Evolutionary conservation across 2,113 vertebrate genomes (phyloP), one percentile per base, ranked within the genome.

Genomic region (Corydoras maculifer): DNA sequence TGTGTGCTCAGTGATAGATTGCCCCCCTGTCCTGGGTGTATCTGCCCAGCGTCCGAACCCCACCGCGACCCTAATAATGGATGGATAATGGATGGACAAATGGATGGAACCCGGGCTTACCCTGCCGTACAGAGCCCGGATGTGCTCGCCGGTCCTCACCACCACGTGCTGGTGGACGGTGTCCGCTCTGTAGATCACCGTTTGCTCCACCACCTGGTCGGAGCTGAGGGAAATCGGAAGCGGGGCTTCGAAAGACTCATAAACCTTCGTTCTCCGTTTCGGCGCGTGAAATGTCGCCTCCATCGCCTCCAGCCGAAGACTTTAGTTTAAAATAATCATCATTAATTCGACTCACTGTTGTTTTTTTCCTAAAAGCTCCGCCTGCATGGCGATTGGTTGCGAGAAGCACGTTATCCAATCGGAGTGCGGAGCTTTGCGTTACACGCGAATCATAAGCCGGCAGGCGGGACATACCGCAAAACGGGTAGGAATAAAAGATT

Each of bases 211-310:
- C 32, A 54, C 63, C 9, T 62, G 53, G 31, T 69, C 72, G 54
- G 77, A 78, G 70, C 62, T 30, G 64, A 72, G 0, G 8, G 73
- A 82, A 65, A 94, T 79, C 0, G 93, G 96, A 66, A 96, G 85
- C 1, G 94, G 91, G 12, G 89, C 87, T 51, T 88, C 83, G 0
- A 90, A 93, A 0, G 79, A 78, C 75, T 95, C 93, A 0, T 86
- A 87, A 0, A 93, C 88, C 71, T 88, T 92, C 65, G 82, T 77
- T 10, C 94, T 91, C 74, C 91, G 88, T 78, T 87, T 91, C 0
- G 95, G 96, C 1, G 93, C 85, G 12, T 84, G 90, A 70, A 98
- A 97, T 65, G 86, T 81, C 0, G 94, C 94, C 58, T 78, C 74
- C 35, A 63, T 71, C 43, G 55, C 35, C 35, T 65, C 60, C 13